Evolutionary conservation across 2,113 vertebrate genomes (phyloP).

Genomic region (Oreochromis niloticus): DNA sequence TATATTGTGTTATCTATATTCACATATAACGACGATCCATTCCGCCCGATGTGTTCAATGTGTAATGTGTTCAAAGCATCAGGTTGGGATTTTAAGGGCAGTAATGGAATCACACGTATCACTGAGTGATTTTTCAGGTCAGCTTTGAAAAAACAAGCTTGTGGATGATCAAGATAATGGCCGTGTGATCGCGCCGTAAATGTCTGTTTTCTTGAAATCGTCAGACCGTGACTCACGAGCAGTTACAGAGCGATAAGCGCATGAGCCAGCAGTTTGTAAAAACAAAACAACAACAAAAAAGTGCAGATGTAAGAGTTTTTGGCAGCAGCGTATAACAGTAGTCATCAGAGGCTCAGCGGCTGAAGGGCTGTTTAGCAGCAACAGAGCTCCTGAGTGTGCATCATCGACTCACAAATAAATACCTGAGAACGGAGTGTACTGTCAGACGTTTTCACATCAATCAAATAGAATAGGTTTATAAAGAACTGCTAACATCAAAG

Average conservation of each 20-base stretch:
- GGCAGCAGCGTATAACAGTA: slow-evolving; percentile 18
- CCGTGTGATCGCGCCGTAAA: not conserved
- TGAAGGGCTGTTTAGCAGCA: slow-evolving; percentile 35
- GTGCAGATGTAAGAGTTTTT: slow-evolving; percentile 32
- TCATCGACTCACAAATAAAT: slow-evolving; percentile 53
- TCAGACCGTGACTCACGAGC: slow-evolving; percentile 15
- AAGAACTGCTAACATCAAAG: slow-evolving; percentile 57
- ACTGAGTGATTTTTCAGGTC: not conserved
- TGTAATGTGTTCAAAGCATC: not conserved
- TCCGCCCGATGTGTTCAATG: not conserved
- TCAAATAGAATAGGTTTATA: slow-evolving; percentile 50
- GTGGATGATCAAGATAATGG: not conserved
- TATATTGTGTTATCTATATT: not conserved
- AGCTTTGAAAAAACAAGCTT: not conserved
- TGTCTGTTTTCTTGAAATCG: slow-evolving; percentile 20
- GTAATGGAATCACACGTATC: not conserved
- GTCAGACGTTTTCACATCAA: slow-evolving; percentile 46
- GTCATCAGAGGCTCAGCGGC: slow-evolving; percentile 16
- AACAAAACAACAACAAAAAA: slow-evolving; percentile 14
- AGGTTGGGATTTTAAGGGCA: not conserved
- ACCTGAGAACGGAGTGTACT: slow-evolving; percentile 44
- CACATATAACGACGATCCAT: not conserved
- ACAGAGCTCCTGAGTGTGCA: slow-evolving; percentile 18
- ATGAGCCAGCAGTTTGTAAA: slow-evolving; percentile 13
- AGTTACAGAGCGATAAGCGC: slow-evolving; percentile 8